Base-by-base conservation (phyloP, 2,888 invertebrate genomes). In the Sinhomidia bicolor region DNA sequence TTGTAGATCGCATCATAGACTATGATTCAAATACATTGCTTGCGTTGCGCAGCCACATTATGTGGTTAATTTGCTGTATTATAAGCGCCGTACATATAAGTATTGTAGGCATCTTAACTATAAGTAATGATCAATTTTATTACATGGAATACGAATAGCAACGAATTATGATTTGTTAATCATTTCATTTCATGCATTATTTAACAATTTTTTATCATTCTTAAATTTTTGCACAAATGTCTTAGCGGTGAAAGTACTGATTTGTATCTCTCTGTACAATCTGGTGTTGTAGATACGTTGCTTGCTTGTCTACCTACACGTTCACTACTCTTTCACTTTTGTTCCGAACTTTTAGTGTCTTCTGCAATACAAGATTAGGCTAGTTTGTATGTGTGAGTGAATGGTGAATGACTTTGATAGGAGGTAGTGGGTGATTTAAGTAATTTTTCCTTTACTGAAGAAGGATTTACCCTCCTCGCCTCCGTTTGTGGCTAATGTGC, bases 401-500 rank as follows among this genome's bases (percentile, higher is more conserved):
- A 47, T 36, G 3, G 36, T 36, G 36, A 36, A 36, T 36, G 36
- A 36, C 3, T 36, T 36, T 36, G 36, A 36, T 36, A 7, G 36
- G 36, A 36, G 36, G 7, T 47, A 2, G n/a, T 47, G 14, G 10
- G 12, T n/a, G 10, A 47, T 47, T 47, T 47, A 5, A 47, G 12
- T n/a, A 47, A 47, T 47, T 47, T 47, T 36, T 36, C 36, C 3
- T 7, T 36, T 36, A 7, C 7, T 36, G 7, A 36, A 36, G 3
- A 36, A 3, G 36, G 36, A 7, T 36, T 36, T 36, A 36, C 36
- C 36, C 7, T 7, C 47, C 12, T 47, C 36, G n/a, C 10, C 26
- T 29, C 65, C 60, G 26, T 26, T 7, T 60, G 65, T 36, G 36
- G 65, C 36, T 36, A 68, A 68, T 14, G 78, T 78, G 51, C 54